Evolutionary conservation across 2,113 vertebrate species (phyloP).

Genomic region (Burhinus bistriatus): DNA sequence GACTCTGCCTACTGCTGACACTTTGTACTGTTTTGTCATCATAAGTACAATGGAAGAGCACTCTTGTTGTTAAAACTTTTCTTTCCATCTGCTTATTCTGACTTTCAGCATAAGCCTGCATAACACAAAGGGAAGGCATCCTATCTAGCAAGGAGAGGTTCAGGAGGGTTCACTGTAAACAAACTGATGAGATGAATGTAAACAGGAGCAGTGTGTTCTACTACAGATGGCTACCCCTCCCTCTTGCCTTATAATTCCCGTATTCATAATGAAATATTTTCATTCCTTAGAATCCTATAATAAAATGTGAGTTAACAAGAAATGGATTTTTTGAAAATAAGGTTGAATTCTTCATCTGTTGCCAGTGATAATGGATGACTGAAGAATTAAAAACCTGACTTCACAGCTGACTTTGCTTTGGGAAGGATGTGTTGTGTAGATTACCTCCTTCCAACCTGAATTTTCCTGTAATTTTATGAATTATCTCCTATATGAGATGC

Average conservation of each 20-base stretch:
- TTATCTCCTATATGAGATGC: background rate
- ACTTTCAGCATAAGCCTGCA: conserved; percentile 51
- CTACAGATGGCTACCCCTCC: conserved; percentile 50
- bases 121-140: conserved; percentile 56
- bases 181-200: conserved; percentile 59
- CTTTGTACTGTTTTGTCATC: conserved; percentile 27
- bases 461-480: background rate
- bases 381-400: background rate
- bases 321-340: background rate
- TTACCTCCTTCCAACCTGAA: background rate
- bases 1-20: conserved; percentile 39
- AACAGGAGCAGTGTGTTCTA: conserved; percentile 43
- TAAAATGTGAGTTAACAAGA: background rate
- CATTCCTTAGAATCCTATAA: background rate
- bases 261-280: conserved; percentile 23
- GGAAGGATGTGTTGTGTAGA: background rate
- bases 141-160: conserved; percentile 44
- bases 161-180: conserved; percentile 59
- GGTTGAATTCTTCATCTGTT: background rate
- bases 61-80: conserved; percentile 54
- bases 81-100: conserved; percentile 63
- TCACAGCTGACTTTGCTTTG: background rate
- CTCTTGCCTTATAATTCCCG: conserved; percentile 9
- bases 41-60: conserved; percentile 45
- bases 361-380: background rate